Percentiles rank a stretch among this genome's conserved stretches.
phyloP scores from a whole-genome alignment of 2,113 vertebrate species.

The Taurulus bubalis region DNA sequence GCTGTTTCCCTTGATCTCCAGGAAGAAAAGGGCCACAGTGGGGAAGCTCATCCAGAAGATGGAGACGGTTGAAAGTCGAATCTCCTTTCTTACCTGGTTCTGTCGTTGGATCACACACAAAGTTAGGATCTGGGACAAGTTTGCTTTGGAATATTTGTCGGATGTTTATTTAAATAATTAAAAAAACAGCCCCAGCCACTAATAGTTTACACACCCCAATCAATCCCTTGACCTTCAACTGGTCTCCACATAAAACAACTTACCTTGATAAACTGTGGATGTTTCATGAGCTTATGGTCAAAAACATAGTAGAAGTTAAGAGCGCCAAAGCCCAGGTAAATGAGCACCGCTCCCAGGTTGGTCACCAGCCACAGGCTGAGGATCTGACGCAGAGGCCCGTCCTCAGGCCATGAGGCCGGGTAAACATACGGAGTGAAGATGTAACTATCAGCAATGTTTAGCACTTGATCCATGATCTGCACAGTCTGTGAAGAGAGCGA shows the following conservation, averaged over 20 bases:
- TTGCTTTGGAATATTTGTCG: neutral
- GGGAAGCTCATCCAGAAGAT: slow-evolving; percentile 93
- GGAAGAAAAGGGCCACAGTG: slow-evolving; percentile 89
- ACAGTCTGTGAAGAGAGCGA: slow-evolving; percentile 54
- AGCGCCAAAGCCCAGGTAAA: slow-evolving; percentile 89
- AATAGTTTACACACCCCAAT: neutral
- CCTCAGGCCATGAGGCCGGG: slow-evolving; percentile 86
- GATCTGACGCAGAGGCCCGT: slow-evolving; percentile 86
- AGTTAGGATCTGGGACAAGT: neutral
- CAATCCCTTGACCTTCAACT: neutral
- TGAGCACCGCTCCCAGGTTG: slow-evolving; percentile 86
- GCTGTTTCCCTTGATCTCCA: slow-evolving; percentile 92
- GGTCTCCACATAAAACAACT: neutral
- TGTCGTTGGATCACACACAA: slow-evolving; percentile 57
- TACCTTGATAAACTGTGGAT: slow-evolving; percentile 93
- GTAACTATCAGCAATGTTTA: slow-evolving; percentile 83
- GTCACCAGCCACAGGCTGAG: slow-evolving; percentile 90
- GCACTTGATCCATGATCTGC: slow-evolving; percentile 89
- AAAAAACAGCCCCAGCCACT: neutral
- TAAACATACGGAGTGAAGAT: slow-evolving; percentile 91
- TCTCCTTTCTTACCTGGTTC: slow-evolving; percentile 92
- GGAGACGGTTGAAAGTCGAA: slow-evolving; percentile 81
- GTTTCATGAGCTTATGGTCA: slow-evolving; percentile 90
- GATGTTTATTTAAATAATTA: neutral
- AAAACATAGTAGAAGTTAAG: slow-evolving; percentile 91